phyloP scores from a whole-genome alignment of 2,888 invertebrate species.

The Norana najaformis region DNA sequence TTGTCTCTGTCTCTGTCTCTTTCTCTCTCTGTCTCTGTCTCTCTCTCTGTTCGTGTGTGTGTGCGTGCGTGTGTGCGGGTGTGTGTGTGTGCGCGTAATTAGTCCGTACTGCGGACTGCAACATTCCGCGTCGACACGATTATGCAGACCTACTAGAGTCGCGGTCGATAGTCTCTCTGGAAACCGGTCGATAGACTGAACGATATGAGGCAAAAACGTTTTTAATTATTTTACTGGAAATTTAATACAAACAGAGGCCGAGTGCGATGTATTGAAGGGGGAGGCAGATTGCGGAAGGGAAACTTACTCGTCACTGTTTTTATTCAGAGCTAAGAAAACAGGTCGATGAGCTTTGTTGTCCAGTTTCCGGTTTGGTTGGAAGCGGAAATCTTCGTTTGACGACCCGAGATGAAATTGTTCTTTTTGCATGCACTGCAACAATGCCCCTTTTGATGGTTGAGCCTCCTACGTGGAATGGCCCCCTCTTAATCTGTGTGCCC shows the following conservation, averaged over 20 bases:
- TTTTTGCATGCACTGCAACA: no score
- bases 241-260: not conserved
- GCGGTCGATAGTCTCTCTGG: not conserved
- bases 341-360: not conserved
- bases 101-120: not conserved
- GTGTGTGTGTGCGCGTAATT: no score
- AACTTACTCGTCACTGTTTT: not conserved
- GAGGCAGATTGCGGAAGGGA: not conserved
- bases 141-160: not conserved
- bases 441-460: no score
- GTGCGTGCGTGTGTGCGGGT: no score
- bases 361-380: no score
- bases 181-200: not conserved
- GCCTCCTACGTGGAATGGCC: no score
- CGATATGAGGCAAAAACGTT: not conserved
- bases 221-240: not conserved
- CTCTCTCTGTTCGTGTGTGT: no score
- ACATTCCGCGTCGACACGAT: not conserved
- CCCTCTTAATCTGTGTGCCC: no score
- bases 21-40: no score
- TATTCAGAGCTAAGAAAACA: not conserved
- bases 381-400: no score
- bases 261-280: not conserved
- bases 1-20: no score
- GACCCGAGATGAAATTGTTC: no score